Evolutionary conservation across 2,888 invertebrate species (phyloP), one percentile per base, ranked within the genome.

Genomic region (Patella pellucida): DNA sequence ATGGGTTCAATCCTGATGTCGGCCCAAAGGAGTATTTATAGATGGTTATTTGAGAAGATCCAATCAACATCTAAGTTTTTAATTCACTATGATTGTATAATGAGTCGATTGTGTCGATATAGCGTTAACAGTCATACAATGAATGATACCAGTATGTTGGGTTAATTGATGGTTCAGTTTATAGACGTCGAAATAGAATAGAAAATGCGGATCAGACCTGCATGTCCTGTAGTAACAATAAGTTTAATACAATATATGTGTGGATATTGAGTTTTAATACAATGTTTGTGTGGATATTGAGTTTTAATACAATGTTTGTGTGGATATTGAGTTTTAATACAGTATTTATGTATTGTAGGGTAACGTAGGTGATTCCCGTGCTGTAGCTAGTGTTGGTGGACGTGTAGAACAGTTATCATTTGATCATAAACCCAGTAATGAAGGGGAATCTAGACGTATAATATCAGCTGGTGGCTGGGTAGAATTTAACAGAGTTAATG

Each of bases 401-500:
- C 92, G 92, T 86, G 95, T 94, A 72, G 94, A 95, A 87, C 92
- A 94, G 70, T 89, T 95, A 52, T 98, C 97, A 12, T 93, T 94
- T 85, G 99, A 99, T 91, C 99, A 99, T 92, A 99, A 99, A 91
- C 99, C 99, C 3, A 95, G 95, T 88, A 95, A 97, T 88, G 95
- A 95, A 80, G 93, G 93, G 68, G 99, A 99, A 92, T 93, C 95
- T 23, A 94, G 95, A 78, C 93, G 99, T 84, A 99, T 99, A 85
- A 91, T 92, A 54, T 96, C 96, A 1, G 99, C 98, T 54, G 99
- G 99, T 5, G 99, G 99, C 72, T 99, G 96, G 95, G 98, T 99
- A 1, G 97, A 98, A 91, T 95, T 96, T 85, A 98, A 98, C 92
- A 93, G 98, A 84, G 99, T 99, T n/a, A 99, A 99, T 92, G 99